Evolutionary conservation across 2,797 vertebrate species (phyloP), one percentile per base, ranked within the genome.

Genomic region (Sphenodon punctatus): DNA sequence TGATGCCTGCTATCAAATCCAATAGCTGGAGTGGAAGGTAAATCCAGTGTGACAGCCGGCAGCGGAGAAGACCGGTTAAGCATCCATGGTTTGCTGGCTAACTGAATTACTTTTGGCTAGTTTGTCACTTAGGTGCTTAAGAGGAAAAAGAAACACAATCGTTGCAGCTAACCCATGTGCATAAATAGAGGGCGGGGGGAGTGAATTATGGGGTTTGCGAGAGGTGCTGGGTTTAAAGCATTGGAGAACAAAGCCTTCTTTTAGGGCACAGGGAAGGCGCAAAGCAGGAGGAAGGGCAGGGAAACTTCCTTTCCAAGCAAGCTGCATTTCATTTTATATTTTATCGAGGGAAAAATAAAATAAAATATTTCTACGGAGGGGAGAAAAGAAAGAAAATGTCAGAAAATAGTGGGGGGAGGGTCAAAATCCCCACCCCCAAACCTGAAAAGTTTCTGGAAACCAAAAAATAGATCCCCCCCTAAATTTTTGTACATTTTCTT

Each of bases 1-100:
- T n/a, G 2, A 75, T 46, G 46, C 69, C 58, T 70, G 77, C 85
- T 2, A 5, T 73, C 91, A 82, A 22, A 70, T 17, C 71, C 83
- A 71, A 59, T 65, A 30, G 78, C 0, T 2, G 61, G 6, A 0
- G 5, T 4, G 36, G 41, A 73, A 71, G 36, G 39, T 15, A 72
- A 80, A 85, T 4, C 14, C 51, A 11, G 48, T 0, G 0, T 1
- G 5, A 43, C 59, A 63, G 70, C 0, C 30, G 30, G 70, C 27
- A 67, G 67, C 1, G 0, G 41, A 79, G 78, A 19, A 77, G 80
- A n/a, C 25, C 23, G 1, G 51, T 22, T 32, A 25, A 75, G 75
- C 41, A 67, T 2, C 67, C 4, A 1, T 3, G 51, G 8, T 25
- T 49, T 55, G 64, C 80, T 58, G 82, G 55, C 1, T 70, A 39